Base-by-base conservation (phyloP, 2,888 invertebrate species). In the Pocota personata region DNA sequence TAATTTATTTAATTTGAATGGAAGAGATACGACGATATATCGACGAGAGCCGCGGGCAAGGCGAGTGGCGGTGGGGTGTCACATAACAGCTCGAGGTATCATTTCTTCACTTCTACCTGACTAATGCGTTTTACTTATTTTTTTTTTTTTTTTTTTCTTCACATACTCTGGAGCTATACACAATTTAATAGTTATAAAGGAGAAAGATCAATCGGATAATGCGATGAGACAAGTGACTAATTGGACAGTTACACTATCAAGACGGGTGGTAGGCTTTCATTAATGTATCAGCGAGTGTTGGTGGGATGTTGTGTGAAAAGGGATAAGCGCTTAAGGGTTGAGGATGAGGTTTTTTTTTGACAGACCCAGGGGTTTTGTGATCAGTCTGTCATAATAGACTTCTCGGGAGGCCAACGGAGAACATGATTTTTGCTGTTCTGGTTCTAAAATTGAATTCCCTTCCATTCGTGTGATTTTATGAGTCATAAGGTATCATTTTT, bases 211-310 rank as follows among this genome's bases (percentile, higher is more conserved):
- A 83, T 73, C 82, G 79, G 83, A 84, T 84, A 84, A 84, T 84
- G 62, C 83, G 79, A 79, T 69, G 79, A 75, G 83, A 84, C 79
- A 84, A 84, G 83, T 84, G 83, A 84, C 83, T 84, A 84, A 84
- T 84, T 84, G 83, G 83, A 84, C 83, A 84, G 79, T 84, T 79
- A 84, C 79, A 84, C 64, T 84, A 79, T 84, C 83, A 84, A 84
- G 83, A 79, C 79, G 83, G 83, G 83, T 79, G 83, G 83, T 84
- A 75, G 79, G 69, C 79, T 79, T 69, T 79, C 79, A 75, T 69
- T 78, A 60, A 83, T 83, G 67, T 67, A 35, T 78, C 24, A 48
- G 14, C 12, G 73, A 52, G 35, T 35, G 35, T 43, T 75, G 43
- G 19, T 14, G n/a, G 19, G 32, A 10, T 10, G 14, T 7, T 24